Evolutionary conservation across 2,888 invertebrate genomes (phyloP).

Genomic region (Temnothorax ravouxi): DNA sequence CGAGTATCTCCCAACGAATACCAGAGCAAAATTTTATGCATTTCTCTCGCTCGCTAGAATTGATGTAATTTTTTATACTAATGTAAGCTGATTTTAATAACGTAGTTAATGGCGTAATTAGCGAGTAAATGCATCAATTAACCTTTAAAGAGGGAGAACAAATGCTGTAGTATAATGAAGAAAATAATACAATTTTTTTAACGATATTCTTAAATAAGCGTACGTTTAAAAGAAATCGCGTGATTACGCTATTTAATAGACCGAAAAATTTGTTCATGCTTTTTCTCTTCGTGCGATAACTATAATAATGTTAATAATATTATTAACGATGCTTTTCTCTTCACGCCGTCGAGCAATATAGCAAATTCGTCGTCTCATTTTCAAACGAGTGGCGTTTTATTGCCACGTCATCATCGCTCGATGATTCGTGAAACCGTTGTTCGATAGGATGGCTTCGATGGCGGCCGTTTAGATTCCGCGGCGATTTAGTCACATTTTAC

Average conservation of each 20-base stretch:
- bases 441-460: not conserved
- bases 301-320: constrained; percentile 15
- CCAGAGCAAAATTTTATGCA: constrained; percentile 20
- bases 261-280: not conserved
- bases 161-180: not conserved
- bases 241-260: not conserved
- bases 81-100: constrained; percentile 26
- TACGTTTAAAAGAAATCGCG: not conserved
- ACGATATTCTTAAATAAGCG: not conserved
- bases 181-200: constrained; percentile 8
- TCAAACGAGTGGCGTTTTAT: constrained; percentile 27
- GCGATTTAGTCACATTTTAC: constrained; percentile 32
- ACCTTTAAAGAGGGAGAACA: not conserved
- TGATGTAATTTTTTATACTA: constrained; percentile 37
- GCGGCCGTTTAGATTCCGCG: constrained; percentile 22
- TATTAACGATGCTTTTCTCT: not conserved
- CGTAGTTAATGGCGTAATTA: constrained; percentile 11
- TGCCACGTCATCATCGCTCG: constrained; percentile 4
- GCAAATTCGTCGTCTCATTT: constrained; percentile 26
- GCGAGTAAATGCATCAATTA: constrained; percentile 16
- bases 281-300: not conserved
- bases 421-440: constrained; percentile 42
- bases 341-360: not conserved
- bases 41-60: constrained; percentile 20
- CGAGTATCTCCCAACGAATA: constrained; percentile 23